Evolutionary conservation across 2,888 invertebrate species (phyloP), one percentile per base, ranked within the genome.

Genomic region (Perdita meconis): DNA sequence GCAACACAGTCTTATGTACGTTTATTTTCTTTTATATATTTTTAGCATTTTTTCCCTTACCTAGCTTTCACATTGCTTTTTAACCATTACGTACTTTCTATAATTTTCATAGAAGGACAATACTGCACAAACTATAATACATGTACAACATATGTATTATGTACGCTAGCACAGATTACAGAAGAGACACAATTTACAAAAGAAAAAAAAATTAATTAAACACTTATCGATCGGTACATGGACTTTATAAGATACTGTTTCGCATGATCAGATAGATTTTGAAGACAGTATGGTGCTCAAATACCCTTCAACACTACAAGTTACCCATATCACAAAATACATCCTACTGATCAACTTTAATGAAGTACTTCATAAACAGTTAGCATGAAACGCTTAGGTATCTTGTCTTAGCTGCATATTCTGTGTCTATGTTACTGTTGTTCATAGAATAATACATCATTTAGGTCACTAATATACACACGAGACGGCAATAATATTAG

Each of bases 171-270:
- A 85, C 83, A 83, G 69, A 78, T 81, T 76, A 84, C 78, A 80
- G 82, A 82, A 82, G 69, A 77, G 82, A 86, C 81, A 81, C 80
- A 72, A 81, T 81, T 81, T 30, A 30, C n/a, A n/a, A n/a, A n/a
- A n/a, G n/a, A 69, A 81, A 64, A 66, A 78, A 74, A 69, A 64
- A 65, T 68, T 56, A 61, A n/a, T n/a, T 22, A 75, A 70, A 78
- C 77, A 78, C 67, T 80, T 84, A 84, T 84, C 85, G 85, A 86
- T 87, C 84, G 85, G 84, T 87, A 83, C 83, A 82, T 87, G 82
- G 82, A 71, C 71, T 82, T 22, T 77, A 82, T 69, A 50, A 71
- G 59, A 80, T 78, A 81, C 51, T 81, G 69, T 76, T 79, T 44
- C 73, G 82, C 82, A 84, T 82, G 82, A 64, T 82, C 64, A 66